Percentiles rank a stretch among this genome's conserved stretches.
Conservation (phyloP, 1,140 invertebrate species). For the Pectinophora gossypiella region DNA sequence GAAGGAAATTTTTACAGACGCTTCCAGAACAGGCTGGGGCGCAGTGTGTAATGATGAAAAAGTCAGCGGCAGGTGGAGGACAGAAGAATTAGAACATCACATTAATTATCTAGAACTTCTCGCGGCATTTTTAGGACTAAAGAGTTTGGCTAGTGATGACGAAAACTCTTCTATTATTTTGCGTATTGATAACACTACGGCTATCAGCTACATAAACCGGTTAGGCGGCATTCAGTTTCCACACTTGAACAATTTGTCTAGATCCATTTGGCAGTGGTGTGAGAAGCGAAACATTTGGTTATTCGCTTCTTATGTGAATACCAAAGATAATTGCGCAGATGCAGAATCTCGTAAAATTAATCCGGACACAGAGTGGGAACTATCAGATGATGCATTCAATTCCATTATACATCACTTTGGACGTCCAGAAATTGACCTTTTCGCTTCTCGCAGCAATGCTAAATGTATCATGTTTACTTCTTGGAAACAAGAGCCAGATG, state of each 20-base stretch:
- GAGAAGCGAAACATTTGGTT: conserved; percentile 26
- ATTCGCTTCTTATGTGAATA: conserved; percentile 23
- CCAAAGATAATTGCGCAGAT: conserved; percentile 21
- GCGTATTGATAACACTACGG: conserved; percentile 30
- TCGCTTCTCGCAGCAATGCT: conserved; percentile 22
- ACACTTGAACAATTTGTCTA: conserved; percentile 21
- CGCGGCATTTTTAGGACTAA: conserved; percentile 23
- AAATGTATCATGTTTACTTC: conserved; percentile 28
- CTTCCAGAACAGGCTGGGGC: conserved; percentile 26
- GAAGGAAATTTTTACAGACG: conserved; percentile 9
- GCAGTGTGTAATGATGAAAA: conserved; percentile 15
- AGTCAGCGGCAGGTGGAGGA: conserved; percentile 25
- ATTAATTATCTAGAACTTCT: conserved; percentile 20
- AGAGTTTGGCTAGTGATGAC: conserved; percentile 27
- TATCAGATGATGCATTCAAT: conserved; percentile 11
- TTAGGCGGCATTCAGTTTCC: conserved; percentile 15
- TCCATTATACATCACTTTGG: conserved; percentile 16
- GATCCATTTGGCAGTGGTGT: conserved; percentile 28
- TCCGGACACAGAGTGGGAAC: conserved; percentile 18
- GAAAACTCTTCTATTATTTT: conserved; percentile 22
- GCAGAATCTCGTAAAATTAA: conserved; percentile 9
- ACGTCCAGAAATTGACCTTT: conserved; percentile 24
- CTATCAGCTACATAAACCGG: conserved; percentile 14
- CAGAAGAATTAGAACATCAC: conserved; percentile 12
- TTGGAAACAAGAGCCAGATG: conserved; percentile 23